phyloP scores from a whole-genome alignment of 2,797 vertebrate species.

The Chloroceryle amazona region DNA sequence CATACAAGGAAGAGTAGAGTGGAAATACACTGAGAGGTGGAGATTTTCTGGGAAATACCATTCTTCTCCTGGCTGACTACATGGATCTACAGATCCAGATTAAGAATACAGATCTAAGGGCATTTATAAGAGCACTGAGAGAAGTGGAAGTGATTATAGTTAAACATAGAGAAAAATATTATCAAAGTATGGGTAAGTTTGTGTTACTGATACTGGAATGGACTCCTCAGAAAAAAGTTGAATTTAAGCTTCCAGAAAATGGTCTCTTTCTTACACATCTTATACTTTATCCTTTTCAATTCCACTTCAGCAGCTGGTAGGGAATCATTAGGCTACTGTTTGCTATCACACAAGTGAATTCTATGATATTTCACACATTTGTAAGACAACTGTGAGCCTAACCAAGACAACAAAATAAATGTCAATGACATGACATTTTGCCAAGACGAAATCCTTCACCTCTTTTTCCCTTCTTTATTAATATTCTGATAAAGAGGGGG shows the following conservation, averaged over 20 bases:
- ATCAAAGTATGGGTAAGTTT: constrained; percentile 53
- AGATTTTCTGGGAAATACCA: not conserved
- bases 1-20: not conserved
- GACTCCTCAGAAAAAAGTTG: not conserved
- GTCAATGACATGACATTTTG: not conserved
- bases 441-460: not conserved
- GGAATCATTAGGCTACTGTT: constrained; percentile 27
- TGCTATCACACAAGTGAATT: not conserved
- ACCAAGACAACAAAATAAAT: not conserved
- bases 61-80: not conserved
- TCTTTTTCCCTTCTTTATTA: not conserved
- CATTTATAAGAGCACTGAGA: constrained; percentile 19
- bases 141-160: not conserved
- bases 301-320: constrained; percentile 12
- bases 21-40: not conserved
- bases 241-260: constrained; percentile 57
- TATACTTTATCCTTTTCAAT: constrained; percentile 18
- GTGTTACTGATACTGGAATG: constrained; percentile 44
- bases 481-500: not conserved
- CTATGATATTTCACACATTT: not conserved
- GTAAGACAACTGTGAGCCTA: not conserved
- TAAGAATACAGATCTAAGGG: not conserved
- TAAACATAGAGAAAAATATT: constrained; percentile 29
- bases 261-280: not conserved
- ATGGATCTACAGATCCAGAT: not conserved